Evolutionary conservation across 2,797 vertebrate genomes (phyloP), one percentile per base, ranked within the genome.

Genomic region (Amblyopsis hoosieri): DNA sequence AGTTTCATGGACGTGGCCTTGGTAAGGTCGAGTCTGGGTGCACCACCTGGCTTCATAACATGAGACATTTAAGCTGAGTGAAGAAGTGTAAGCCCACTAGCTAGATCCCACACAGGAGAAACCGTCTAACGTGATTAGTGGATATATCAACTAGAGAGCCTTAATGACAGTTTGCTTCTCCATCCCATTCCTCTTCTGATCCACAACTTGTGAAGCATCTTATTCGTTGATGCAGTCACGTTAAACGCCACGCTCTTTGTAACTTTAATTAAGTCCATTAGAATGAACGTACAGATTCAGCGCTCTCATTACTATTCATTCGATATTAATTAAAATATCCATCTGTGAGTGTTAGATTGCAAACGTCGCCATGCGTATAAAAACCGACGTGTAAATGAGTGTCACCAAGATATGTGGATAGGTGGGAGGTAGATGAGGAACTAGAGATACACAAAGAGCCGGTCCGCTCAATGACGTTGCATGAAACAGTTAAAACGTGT

Each of bases 311-410:
- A 87, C 75, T 72, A 72, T 74, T 83, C 75, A 86, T 74, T 84
- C 75, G 72, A 80, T 84, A 87, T 87, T 90, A 86, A 91, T 91
- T 91, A 90, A 89, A 91, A 90, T 82, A 84, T 88, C 83, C 77
- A 88, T 88, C 81, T 84, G 76, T 11, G 60, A 68, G 82, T 73
- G 77, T 72, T 87, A 86, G 87, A 90, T 89, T 86, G 84, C 85
- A 90, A 90, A 89, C 12, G 46, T 76, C 66, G 72, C 75, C 80
- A 78, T 80, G 87, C 79, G 65, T 85, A 73, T 77, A 83, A 71
- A 61, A 65, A 79, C 65, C 55, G 66, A 70, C 62, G 46, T 64
- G 61, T 60, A 71, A 29, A 87, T 62, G 64, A 72, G 65, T 56
- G 72, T 66, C 58, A 61, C 53, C 10, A 48, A 42, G 75, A 80